Evolutionary conservation across 2,888 invertebrate genomes (phyloP), one percentile per base, ranked within the genome.

Genomic region (Dryobotodes eremita): DNA sequence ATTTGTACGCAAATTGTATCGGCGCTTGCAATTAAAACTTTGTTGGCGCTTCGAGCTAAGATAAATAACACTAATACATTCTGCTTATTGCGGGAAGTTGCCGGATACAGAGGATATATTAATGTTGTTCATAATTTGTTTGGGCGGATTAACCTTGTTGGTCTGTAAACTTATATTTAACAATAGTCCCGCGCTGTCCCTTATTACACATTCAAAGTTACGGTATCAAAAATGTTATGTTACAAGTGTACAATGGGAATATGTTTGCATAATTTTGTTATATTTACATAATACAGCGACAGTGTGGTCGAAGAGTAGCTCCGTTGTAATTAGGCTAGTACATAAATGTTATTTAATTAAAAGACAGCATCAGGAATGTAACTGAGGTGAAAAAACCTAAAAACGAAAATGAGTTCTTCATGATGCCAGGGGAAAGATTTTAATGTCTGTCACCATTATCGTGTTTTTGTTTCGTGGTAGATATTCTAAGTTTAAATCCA

Each of bases 1-100:
- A 96, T 97, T 97, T 96, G 95, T 96, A 96, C 96, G 96, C 96
- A 96, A 96, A 97, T 96, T 96, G 96, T 97, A 97, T 97, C 95
- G 97, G 96, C 95, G 95, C 95, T 96, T 95, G 96, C 96, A 97
- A 97, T 97, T 96, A 97, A 97, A 97, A 97, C 96, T 97, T 97
- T 96, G 96, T 94, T 96, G 95, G 94, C 94, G 95, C 95, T 94
- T 91, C 94, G 93, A 94, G 95, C 95, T 95, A 96, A 96, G 96
- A 97, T 97, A 96, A 97, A 97, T 96, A 97, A 96, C 96, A 94
- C 96, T 96, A 96, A 96, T 97, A 96, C 95, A 96, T 97, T 96
- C 94, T 95, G 96, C 96, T 96, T 97, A 97, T 96, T 96, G 95
- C 94, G 94, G 95, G 91, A 96, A 96, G 94, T 96, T 96, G 93